Evolutionary conservation across 1,140 invertebrate genomes (phyloP).

Genomic region (Drosophila pachea): DNA sequence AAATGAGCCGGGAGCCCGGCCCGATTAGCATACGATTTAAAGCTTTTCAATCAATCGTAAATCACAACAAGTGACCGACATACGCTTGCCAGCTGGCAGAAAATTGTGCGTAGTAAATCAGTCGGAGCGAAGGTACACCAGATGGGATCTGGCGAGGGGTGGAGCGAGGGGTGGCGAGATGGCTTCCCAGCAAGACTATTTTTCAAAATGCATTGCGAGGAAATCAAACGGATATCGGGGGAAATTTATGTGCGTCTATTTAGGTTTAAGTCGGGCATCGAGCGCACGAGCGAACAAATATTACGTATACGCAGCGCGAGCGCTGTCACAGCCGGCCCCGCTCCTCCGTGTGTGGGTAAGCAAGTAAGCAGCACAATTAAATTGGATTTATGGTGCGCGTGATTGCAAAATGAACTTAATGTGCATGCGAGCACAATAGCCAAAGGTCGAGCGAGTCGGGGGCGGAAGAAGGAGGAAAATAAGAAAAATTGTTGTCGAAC

Average conservation of each 20-base stretch:
- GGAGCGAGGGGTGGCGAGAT: neutral
- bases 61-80: slow-evolving; percentile 49
- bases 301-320: slow-evolving; percentile 68
- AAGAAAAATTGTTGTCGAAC: slow-evolving; percentile 70
- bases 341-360: slow-evolving; percentile 21
- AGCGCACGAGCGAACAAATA: slow-evolving; percentile 69
- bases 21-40: slow-evolving; percentile 72
- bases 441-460: slow-evolving; percentile 19
- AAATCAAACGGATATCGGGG: slow-evolving; percentile 61
- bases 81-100: slow-evolving; percentile 38
- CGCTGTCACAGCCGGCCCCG: slow-evolving; percentile 47
- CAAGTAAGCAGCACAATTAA: slow-evolving; percentile 63
- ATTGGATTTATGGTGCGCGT: slow-evolving; percentile 74
- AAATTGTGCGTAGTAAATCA: slow-evolving; percentile 70
- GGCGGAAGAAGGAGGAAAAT: too few relatives aligned
- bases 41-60: slow-evolving; percentile 72
- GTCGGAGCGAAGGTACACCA: slow-evolving; percentile 11
- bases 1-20: slow-evolving; percentile 52
- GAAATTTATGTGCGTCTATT: slow-evolving; percentile 76
- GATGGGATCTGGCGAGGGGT: neutral
- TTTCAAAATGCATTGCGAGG: slow-evolving; percentile 67
- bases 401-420: slow-evolving; percentile 75
- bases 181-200: slow-evolving; percentile 67
- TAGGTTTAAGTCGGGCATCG: slow-evolving; percentile 56
- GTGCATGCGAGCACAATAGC: slow-evolving; percentile 70